Evolutionary conservation across 2,797 vertebrate genomes (phyloP).

Genomic region (Manis pentadactyla): DNA sequence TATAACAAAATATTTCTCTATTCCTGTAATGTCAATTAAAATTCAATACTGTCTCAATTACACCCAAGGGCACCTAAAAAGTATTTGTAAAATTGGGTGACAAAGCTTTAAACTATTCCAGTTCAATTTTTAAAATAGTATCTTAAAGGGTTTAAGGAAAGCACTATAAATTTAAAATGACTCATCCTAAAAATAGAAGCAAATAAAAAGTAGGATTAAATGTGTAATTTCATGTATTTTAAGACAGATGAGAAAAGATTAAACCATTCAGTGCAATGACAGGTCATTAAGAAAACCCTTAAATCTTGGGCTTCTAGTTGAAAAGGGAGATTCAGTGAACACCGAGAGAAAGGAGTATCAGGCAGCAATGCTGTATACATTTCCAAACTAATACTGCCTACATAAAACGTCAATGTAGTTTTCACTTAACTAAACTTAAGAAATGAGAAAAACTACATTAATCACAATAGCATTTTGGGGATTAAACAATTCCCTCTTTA

Average conservation of each 20-base stretch:
- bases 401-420: background rate
- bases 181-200: constrained; percentile 22
- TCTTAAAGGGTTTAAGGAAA: background rate
- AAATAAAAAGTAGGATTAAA: background rate
- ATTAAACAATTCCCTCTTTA: background rate
- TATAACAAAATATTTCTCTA: background rate
- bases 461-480: constrained; percentile 6
- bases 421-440: constrained; percentile 2
- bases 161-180: background rate
- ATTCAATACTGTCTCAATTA: background rate
- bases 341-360: background rate
- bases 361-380: background rate
- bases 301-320: background rate
- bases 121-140: background rate
- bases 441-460: background rate
- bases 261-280: background rate
- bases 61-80: background rate
- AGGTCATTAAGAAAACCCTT: background rate
- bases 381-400: background rate
- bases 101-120: constrained; percentile 19
- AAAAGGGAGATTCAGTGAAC: background rate
- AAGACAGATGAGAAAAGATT: constrained; percentile 13
- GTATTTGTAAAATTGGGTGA: constrained; percentile 49
- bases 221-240: background rate
- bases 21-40: constrained; percentile 6